Conservation (phyloP, 2,113 vertebrate species). For the Ivindomyrus marchei region DNA sequence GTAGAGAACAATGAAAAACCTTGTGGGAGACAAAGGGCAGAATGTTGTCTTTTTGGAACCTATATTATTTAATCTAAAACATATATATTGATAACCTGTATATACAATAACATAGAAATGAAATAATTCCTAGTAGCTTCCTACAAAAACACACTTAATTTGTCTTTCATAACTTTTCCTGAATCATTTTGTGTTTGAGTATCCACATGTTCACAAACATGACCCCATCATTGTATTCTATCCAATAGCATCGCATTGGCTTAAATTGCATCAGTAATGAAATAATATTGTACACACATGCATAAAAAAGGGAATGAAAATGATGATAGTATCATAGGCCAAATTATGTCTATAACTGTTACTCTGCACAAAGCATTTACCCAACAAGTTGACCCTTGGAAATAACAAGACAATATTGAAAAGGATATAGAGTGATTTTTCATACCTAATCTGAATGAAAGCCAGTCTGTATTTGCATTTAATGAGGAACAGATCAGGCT, state of each 20-base stretch:
- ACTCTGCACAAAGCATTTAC: background rate
- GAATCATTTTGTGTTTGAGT: background rate
- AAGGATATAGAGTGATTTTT: background rate
- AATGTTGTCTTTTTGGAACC: background rate
- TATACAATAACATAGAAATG: background rate
- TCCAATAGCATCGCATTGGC: background rate
- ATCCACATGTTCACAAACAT: background rate
- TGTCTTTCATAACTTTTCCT: background rate
- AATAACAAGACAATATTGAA: background rate
- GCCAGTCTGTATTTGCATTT: background rate
- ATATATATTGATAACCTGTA: background rate
- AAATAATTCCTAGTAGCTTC: background rate
- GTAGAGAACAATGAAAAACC: background rate
- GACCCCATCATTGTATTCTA: background rate
- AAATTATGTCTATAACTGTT: background rate
- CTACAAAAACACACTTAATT: background rate
- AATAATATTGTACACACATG: background rate
- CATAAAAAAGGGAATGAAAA: background rate
- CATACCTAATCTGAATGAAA: background rate
- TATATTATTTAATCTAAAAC: background rate
- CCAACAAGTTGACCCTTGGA: background rate
- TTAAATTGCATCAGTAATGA: background rate
- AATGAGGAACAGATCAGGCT: conserved; percentile 4
- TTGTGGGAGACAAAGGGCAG: background rate
- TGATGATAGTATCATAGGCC: background rate